Evolutionary conservation across 2,797 vertebrate species (phyloP).

Genomic region (Prionace glauca): DNA sequence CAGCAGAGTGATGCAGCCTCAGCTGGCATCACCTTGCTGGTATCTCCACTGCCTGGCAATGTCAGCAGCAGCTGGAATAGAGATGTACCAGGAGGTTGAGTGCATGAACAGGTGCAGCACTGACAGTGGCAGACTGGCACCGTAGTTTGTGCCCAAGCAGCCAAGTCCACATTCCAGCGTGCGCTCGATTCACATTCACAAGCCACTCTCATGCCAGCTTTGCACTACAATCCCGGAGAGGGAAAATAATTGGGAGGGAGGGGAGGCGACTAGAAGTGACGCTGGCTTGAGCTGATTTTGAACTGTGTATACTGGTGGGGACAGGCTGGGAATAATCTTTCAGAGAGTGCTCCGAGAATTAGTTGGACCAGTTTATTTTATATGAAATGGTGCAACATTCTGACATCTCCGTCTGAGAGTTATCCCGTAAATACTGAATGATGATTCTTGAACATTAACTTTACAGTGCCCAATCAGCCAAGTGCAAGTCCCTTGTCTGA

Average conservation of each 20-base stretch:
- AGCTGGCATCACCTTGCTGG: conserved; percentile 21
- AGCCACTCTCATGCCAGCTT: background rate
- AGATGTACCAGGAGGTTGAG: background rate
- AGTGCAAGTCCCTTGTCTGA: background rate
- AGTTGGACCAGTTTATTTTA: background rate
- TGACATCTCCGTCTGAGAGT: background rate
- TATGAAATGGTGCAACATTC: background rate
- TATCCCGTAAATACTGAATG: background rate
- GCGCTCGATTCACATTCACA: background rate
- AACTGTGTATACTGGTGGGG: background rate
- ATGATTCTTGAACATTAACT: background rate
- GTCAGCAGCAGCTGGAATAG: background rate
- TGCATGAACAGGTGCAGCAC: background rate
- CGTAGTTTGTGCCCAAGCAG: background rate
- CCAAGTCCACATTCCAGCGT: background rate
- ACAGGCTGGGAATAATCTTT: background rate
- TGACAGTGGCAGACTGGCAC: background rate
- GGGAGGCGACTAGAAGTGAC: background rate
- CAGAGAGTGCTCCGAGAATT: background rate
- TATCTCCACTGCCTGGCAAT: conserved; percentile 9
- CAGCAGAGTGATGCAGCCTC: background rate
- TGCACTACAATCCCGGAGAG: background rate
- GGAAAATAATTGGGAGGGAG: background rate
- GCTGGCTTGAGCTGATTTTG: background rate
- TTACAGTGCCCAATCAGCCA: background rate